phyloP scores from a whole-genome alignment of 2,113 vertebrate genomes.

The Phalacrocorax carbo region DNA sequence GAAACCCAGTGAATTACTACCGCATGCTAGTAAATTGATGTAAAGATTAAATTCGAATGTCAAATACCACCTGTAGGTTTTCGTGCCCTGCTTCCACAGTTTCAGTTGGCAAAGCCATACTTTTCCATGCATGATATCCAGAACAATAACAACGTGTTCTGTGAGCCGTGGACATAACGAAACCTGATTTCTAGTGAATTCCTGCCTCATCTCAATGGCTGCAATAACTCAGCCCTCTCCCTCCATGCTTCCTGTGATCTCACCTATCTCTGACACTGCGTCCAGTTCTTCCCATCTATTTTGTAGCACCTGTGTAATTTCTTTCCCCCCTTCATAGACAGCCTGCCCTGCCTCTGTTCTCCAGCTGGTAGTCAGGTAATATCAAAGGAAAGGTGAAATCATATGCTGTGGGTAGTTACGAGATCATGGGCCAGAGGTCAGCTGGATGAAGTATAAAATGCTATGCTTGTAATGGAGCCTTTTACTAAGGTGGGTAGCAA shows the following conservation, averaged over 20 bases:
- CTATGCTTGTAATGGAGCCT: background rate
- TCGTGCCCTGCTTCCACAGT: background rate
- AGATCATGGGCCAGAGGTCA: background rate
- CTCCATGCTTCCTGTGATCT: background rate
- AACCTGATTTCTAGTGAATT: background rate
- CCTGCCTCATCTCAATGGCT: background rate
- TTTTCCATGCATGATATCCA: background rate
- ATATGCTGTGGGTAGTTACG: background rate
- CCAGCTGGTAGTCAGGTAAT: background rate
- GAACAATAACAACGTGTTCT: background rate
- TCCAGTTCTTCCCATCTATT: background rate
- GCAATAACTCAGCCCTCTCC: background rate
- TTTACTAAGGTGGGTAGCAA: background rate
- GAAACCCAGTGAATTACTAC: background rate
- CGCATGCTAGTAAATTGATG: background rate
- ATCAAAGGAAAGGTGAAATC: background rate
- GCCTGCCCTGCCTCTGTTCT: background rate
- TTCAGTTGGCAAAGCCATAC: background rate
- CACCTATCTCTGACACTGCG: background rate
- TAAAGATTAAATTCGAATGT: slow-evolving; percentile 42
- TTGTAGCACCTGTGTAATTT: background rate
- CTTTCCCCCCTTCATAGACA: background rate
- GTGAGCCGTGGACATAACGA: background rate
- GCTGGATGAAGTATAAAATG: background rate
- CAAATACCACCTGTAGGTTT: background rate